Conservation (phyloP, 2,113 vertebrate genomes). For the Phrynocephalus versicolor region DNA sequence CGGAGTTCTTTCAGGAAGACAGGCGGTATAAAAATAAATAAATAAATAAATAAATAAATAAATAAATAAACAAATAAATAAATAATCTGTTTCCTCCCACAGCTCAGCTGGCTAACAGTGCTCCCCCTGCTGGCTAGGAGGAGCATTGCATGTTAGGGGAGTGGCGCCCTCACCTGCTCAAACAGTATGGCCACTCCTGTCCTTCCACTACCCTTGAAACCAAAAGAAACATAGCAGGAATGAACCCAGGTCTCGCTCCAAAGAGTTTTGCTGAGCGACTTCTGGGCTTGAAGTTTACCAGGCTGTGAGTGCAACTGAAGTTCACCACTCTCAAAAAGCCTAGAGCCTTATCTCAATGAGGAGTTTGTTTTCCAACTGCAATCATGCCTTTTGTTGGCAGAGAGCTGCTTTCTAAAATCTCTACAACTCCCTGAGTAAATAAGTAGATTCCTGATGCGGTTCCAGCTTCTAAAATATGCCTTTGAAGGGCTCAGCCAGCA, state of each 20-base stretch:
- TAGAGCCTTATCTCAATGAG: slow-evolving; percentile 66
- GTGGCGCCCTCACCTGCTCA: too few species aligned
- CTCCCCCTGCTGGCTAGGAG: too few species aligned
- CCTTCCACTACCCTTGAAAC: too few species aligned
- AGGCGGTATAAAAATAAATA: too few species aligned
- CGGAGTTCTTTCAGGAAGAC: too few species aligned
- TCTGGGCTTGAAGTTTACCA: slow-evolving; percentile 24
- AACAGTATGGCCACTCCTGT: too few species aligned
- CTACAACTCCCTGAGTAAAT: slow-evolving; percentile 69
- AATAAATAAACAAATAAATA: too few species aligned
- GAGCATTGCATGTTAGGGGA: too few species aligned
- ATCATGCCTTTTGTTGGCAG: slow-evolving; percentile 68
- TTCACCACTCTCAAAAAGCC: slow-evolving; percentile 62
- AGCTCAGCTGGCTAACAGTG: too few species aligned
- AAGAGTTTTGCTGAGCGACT: slow-evolving; percentile 9
- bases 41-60: too few species aligned
- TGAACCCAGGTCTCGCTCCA: neutral
- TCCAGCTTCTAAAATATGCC: slow-evolving; percentile 70
- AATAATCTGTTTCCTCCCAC: too few species aligned
- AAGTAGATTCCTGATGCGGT: slow-evolving; percentile 73
- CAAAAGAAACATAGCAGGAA: neutral
- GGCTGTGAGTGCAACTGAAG: slow-evolving; percentile 41
- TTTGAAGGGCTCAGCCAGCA: slow-evolving; percentile 63
- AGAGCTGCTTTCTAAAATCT: slow-evolving; percentile 64
- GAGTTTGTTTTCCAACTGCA: slow-evolving; percentile 68